phyloP scores from a whole-genome alignment of 2,888 invertebrate species.

The Diplolepis rosae region DNA sequence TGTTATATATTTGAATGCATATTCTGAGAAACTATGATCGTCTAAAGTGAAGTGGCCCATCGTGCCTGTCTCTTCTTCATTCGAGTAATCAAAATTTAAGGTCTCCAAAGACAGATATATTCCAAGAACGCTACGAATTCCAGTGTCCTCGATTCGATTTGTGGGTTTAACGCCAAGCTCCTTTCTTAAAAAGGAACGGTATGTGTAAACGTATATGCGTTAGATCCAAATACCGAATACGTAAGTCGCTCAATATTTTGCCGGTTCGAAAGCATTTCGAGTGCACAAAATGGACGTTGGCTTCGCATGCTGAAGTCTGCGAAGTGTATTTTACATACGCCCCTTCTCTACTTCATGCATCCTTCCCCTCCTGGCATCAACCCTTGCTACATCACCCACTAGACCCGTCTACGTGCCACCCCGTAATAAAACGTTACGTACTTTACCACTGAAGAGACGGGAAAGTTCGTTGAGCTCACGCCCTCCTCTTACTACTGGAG shows the following conservation, averaged over 20 bases:
- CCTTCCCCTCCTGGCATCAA: conserved; percentile 35
- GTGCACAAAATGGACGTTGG: conserved; percentile 68
- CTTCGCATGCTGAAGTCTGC: conserved; percentile 58
- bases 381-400: conserved; percentile 43
- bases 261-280: conserved; percentile 65
- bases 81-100: too few species aligned
- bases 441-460: conserved; percentile 25
- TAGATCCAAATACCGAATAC: conserved; percentile 17
- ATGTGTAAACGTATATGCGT: conserved; percentile 18
- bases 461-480: conserved; percentile 27
- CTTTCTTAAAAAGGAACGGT: neutral
- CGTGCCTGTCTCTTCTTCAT: too few species aligned
- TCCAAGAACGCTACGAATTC: too few species aligned
- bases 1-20: too few species aligned
- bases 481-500: neutral
- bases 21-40: too few species aligned
- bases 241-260: conserved; percentile 65
- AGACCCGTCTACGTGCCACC: conserved; percentile 46
- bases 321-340: conserved; percentile 64
- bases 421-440: conserved; percentile 52
- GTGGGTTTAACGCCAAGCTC: neutral
- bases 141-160: conserved; percentile 20
- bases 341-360: conserved; percentile 32
- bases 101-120: too few species aligned
- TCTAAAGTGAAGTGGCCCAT: too few species aligned